Evolutionary conservation across 2,888 invertebrate species (phyloP).

Genomic region (Caradrina clavipalpis): DNA sequence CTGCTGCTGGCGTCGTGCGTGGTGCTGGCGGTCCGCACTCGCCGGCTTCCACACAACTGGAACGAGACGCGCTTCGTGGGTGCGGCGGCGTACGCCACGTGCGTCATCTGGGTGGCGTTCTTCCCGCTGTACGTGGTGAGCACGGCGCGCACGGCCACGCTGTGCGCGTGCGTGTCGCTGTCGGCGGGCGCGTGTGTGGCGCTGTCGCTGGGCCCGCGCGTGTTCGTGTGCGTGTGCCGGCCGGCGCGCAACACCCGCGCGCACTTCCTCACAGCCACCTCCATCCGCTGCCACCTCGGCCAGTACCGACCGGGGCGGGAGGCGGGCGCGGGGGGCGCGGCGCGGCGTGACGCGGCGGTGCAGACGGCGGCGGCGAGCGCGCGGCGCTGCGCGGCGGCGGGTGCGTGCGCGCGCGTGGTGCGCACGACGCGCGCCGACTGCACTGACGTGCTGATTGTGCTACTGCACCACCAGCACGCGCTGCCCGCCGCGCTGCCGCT

Average conservation of each 20-base stretch:
- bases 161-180: constrained; percentile 93
- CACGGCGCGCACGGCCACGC: constrained; percentile 73
- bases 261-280: constrained; percentile 94
- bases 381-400: constrained; percentile 51
- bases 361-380: constrained; percentile 27
- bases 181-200: constrained; percentile 94
- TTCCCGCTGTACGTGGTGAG: constrained; percentile 92
- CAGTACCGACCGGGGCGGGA: constrained; percentile 66
- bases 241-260: constrained; percentile 95
- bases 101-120: constrained; percentile 95
- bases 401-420: constrained; percentile 64
- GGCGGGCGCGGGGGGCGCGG: constrained; percentile 3
- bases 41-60: constrained; percentile 96
- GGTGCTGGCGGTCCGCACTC: constrained; percentile 94
- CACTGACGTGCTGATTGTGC: constrained; percentile 69
- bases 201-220: constrained; percentile 94
- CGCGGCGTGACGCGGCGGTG: constrained; percentile 35
- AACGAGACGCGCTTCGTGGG: constrained; percentile 95
- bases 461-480: constrained; percentile 68
- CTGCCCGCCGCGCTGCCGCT: constrained; percentile 42
- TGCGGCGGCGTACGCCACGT: constrained; percentile 95
- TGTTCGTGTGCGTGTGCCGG: constrained; percentile 93
- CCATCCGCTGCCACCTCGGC: constrained; percentile 93
- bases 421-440: constrained; percentile 44
- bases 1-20: constrained; percentile 94